Conservation (phyloP, 2,888 invertebrate genomes). For the Andrena bicolor region DNA sequence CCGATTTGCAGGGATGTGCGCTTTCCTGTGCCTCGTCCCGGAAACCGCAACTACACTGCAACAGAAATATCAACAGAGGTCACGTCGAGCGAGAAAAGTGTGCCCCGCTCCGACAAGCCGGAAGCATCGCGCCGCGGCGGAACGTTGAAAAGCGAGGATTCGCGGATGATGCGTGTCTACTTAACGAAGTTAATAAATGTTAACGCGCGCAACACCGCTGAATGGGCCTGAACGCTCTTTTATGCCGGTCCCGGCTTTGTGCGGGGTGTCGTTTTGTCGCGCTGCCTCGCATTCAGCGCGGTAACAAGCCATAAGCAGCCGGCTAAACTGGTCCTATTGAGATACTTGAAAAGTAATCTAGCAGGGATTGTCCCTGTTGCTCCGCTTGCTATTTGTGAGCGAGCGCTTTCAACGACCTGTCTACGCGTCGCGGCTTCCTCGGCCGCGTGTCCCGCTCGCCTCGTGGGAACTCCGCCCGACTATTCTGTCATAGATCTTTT, state of each 20-base stretch:
- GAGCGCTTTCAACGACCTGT: slow-evolving; percentile 36
- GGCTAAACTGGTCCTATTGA: slow-evolving; percentile 71
- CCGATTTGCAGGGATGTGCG: slow-evolving; percentile 56
- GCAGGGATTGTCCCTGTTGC: slow-evolving; percentile 64
- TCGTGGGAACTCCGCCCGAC: slow-evolving; percentile 33
- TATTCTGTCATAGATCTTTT: not conserved
- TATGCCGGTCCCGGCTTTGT: slow-evolving; percentile 49
- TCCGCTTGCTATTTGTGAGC: slow-evolving; percentile 49
- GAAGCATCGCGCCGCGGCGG: slow-evolving; percentile 14
- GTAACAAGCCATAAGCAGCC: slow-evolving; percentile 69
- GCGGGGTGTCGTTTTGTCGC: slow-evolving; percentile 56
- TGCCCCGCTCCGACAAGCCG: not conserved
- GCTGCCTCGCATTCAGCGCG: slow-evolving; percentile 56
- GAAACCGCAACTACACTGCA: slow-evolving; percentile 66
- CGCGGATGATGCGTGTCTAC: slow-evolving; percentile 33
- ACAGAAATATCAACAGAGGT: slow-evolving; percentile 40
- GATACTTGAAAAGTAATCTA: slow-evolving; percentile 72
- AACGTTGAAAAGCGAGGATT: slow-evolving; percentile 16
- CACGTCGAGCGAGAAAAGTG: slow-evolving; percentile 17
- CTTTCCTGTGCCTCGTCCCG: slow-evolving; percentile 36
- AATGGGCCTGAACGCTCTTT: slow-evolving; percentile 62
- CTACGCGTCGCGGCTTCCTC: slow-evolving; percentile 29
- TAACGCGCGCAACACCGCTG: slow-evolving; percentile 44
- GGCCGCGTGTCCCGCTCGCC: slow-evolving; percentile 1
- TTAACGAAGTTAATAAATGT: slow-evolving; percentile 57